These are phyloP conservation scores for Coenobita brevimanus DNA, from an alignment of 1,140 invertebrate species.

Conservation along the genomic window DNA sequence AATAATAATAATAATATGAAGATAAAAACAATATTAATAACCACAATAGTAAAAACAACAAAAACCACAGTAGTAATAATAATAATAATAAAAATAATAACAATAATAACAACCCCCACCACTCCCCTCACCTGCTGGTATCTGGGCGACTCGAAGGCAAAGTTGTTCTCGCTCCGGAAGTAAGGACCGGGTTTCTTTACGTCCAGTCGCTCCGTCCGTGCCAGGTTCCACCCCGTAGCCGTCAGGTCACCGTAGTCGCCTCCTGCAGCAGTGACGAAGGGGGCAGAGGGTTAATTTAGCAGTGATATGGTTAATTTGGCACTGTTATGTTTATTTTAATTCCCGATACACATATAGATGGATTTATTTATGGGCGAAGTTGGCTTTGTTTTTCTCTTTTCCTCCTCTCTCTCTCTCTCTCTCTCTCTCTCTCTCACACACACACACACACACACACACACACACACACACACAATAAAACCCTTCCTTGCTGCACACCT, in stretches of 20 bases:
- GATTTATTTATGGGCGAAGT: not conserved
- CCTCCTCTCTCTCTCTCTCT: constrained; percentile 12
- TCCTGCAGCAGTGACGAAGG: not conserved
- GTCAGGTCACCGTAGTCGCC: constrained; percentile 25
- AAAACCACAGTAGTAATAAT: too few species aligned
- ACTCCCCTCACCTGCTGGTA: not conserved
- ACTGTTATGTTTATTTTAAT: too few species aligned
- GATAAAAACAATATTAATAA: too few species aligned
- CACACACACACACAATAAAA: too few species aligned
- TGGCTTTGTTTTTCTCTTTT: not conserved
- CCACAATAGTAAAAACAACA: too few species aligned
- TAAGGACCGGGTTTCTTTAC: constrained; percentile 95
- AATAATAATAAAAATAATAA: too few species aligned
- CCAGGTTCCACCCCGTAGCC: constrained; percentile 79
- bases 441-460: too few species aligned
- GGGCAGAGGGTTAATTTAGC: not conserved
- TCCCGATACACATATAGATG: too few species aligned
- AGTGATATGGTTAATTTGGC: too few species aligned
- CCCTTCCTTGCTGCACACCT: too few species aligned
- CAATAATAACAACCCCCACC: too few species aligned
- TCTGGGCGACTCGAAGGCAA: constrained; percentile 74
- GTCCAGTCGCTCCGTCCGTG: constrained; percentile 88
- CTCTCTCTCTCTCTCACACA: not conserved
- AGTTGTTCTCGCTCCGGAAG: constrained; percentile 78
- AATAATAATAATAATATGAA: too few species aligned